Percentiles rank a stretch among this genome's conserved stretches.
Conservation (phyloP, 2,113 vertebrate species). For the Sula dactylatra region DNA sequence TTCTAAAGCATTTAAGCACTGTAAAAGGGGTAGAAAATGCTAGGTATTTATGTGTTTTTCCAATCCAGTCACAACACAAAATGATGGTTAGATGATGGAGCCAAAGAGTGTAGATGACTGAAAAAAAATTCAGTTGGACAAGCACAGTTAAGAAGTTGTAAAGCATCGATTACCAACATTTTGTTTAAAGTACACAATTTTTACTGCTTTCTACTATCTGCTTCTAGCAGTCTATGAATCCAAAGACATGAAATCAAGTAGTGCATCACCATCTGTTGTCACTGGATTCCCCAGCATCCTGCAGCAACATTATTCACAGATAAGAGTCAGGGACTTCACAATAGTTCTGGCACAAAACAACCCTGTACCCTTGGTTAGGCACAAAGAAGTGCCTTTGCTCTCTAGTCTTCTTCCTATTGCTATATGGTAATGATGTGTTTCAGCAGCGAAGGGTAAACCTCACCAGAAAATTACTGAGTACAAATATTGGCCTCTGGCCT, state of each 20-base stretch:
- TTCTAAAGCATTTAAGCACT: not conserved
- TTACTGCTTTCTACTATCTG: not conserved
- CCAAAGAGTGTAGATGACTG: not conserved
- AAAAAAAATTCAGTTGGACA: not conserved
- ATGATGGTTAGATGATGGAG: not conserved
- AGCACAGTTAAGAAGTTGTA: not conserved
- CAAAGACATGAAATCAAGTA: not conserved
- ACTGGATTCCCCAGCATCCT: not conserved
- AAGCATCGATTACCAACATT: not conserved
- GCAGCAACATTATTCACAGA: not conserved
- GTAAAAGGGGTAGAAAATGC: not conserved
- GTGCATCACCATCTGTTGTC: not conserved
- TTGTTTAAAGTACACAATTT: not conserved
- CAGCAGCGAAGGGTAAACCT: not conserved
- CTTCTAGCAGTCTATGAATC: not conserved
- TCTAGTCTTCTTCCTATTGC: not conserved
- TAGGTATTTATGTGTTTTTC: not conserved
- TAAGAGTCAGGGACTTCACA: not conserved
- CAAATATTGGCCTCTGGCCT: not conserved
- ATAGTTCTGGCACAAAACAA: not conserved
- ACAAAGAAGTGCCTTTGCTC: not conserved
- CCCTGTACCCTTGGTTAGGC: not conserved
- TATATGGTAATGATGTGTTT: not conserved
- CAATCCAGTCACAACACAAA: not conserved
- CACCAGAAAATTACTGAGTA: not conserved